Evolutionary conservation across 2,888 invertebrate species (phyloP), one percentile per base, ranked within the genome.

Genomic region (Chloromyia formosa): DNA sequence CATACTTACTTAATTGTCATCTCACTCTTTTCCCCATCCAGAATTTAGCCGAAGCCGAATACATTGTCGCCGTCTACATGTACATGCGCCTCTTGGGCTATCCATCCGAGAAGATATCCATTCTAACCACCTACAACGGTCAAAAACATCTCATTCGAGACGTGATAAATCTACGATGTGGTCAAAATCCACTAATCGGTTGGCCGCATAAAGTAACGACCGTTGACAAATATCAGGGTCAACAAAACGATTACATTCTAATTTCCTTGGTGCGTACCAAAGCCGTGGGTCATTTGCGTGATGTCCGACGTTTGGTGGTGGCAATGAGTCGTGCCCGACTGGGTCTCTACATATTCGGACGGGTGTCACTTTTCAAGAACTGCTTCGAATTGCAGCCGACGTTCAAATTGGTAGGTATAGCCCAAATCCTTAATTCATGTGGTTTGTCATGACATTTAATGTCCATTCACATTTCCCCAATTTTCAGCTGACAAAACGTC

Each of bases 211-310:
- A 96, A 88, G 91, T 95, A 27, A 94, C 95, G 0, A 99, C 99
- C 0, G 99, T 99, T 18, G 99, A 99, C 87, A 98, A 98, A 83
- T 99, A 97, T 85, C 99, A 99, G 83, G 99, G 99, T 75, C 99
- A 99, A 83, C 99, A 99, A 86, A 99, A 99, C 86, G 99, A 99
- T 86, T 97, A 95, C 82, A 97, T 99, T 76, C 88, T 99, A 16
- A 89, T 99, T 66, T 99, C 98, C 0, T 86, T 99, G 62, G 99
- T 99, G 22, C 90, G 98, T 77, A 98, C 98, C 0, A 93, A 93
- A 82, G 95, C 96, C 0, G 98, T 99, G n/a, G 99, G 99, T 49
- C 99, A 99, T 88, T 89, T 99, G 77, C 88, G 98, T 42, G 99
- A 99, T 87, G 94, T 98, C 0, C 89, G 99, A 9, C 93, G 99